Base-by-base conservation (phyloP, 2,888 invertebrate genomes). In the Parochlus steinenii region DNA sequence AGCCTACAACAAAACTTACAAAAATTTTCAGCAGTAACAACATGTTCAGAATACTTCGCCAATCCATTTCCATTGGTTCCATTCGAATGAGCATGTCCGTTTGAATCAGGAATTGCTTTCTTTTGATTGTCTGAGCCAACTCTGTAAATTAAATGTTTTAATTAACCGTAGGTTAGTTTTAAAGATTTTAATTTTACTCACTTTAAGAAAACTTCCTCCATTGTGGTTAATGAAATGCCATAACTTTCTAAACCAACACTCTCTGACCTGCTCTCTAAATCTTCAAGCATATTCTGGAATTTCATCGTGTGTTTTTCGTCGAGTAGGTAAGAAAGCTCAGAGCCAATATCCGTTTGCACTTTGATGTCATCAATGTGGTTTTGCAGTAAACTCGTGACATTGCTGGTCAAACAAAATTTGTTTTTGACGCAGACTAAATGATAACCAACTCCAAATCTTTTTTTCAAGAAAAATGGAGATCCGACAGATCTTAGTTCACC, bases 151-250 rank as follows among this genome's bases (percentile, higher is more conserved):
- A 14, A 15, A 28, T 16, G 3, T 20, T 3, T 7, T 19, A 16
- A 30, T 19, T n/a, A 7, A 7, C n/a, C n/a, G n/a, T n/a, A n/a
- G n/a, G n/a, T n/a, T n/a, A n/a, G n/a, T n/a, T n/a, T n/a, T 8
- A 8, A 28, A 15, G 10, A 28, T 14, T 5, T 6, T 6, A 18
- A 18, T 19, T 6, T 4, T 6, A 30, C 19, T 19, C 17, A 34
- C 34, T 71, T 72, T 64, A 82, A 67, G 49, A 83, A 83, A 0
- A 87, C 85, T 58, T 87, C 86, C 58, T 86, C 86, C 57, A 87
- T 63, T 1, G 83, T 82, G 1, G 85, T 85, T 14, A 85, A 70
- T 2, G 79, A 70, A 16, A 83, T 69, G 3, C 86, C 85, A 50
- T 78, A 86, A 51, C 79, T 77, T 33, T 68, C 65, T 37, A 80